Evolutionary conservation across 1,140 invertebrate species (phyloP).

Genomic region (Acromyrmex heyeri): DNA sequence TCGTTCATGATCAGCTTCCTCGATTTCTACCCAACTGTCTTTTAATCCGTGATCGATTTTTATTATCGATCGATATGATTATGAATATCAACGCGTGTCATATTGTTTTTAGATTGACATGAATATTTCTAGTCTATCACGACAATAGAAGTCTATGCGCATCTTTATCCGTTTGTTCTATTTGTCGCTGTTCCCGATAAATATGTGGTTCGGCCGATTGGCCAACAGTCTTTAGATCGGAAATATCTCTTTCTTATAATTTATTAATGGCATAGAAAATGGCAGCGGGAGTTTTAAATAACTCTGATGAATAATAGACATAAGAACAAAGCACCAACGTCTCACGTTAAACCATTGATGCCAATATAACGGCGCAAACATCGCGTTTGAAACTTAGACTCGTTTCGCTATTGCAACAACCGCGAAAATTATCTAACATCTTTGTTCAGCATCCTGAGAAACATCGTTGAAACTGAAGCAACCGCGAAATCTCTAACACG

Average conservation of each 20-base stretch:
- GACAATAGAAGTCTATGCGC: background rate
- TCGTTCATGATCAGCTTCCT: slow-evolving; percentile 18
- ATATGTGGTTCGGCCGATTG: slow-evolving; percentile 12
- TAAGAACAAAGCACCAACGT: slow-evolving; percentile 71
- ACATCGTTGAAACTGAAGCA: slow-evolving; percentile 14
- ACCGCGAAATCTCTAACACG: slow-evolving; percentile 45
- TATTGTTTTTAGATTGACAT: slow-evolving; percentile 21
- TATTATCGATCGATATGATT: slow-evolving; percentile 1
- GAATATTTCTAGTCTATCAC: slow-evolving; percentile 32
- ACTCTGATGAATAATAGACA: slow-evolving; percentile 58
- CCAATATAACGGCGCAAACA: slow-evolving; percentile 42
- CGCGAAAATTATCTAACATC: slow-evolving; percentile 52
- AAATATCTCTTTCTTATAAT: slow-evolving; percentile 36
- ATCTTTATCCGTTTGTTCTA: slow-evolving; percentile 2
- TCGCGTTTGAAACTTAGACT: slow-evolving; percentile 19
- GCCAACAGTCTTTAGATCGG: slow-evolving; percentile 40
- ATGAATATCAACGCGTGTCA: slow-evolving; percentile 8
- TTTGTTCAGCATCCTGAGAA: slow-evolving; percentile 17
- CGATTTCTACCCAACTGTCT: slow-evolving; percentile 32
- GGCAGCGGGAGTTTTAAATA: slow-evolving; percentile 36
- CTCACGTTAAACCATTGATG: slow-evolving; percentile 61
- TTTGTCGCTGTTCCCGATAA: slow-evolving; percentile 45
- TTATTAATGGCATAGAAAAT: slow-evolving; percentile 32
- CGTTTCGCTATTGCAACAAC: slow-evolving; percentile 55
- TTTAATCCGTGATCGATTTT: slow-evolving; percentile 17